These are phyloP conservation scores for Nibea albiflora DNA, from an alignment of 2,113 vertebrate species.

Conservation along the genomic window DNA sequence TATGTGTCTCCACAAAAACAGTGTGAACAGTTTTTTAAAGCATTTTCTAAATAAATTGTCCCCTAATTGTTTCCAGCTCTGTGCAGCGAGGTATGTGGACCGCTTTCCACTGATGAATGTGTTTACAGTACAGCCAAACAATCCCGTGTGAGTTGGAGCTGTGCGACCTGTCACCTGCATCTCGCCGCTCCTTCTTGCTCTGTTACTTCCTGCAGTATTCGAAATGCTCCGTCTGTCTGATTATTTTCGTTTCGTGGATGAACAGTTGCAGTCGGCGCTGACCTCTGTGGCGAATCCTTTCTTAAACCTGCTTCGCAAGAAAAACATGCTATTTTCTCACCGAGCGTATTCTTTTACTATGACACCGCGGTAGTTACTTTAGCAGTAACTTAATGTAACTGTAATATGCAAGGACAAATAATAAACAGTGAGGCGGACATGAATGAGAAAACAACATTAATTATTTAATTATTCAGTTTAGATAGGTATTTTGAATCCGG, in stretches of 20 bases:
- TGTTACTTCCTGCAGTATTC: neutral
- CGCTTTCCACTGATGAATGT: too few species aligned
- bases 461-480: too few species aligned
- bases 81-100: too few species aligned
- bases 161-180: too few species aligned
- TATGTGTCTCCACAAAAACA: neutral
- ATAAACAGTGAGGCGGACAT: neutral
- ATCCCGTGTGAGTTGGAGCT: too few species aligned
- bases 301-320: neutral
- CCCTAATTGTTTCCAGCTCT: neutral
- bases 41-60: neutral
- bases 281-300: neutral
- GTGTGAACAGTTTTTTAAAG: neutral
- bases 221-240: neutral
- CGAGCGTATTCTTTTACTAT: neutral
- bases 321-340: neutral
- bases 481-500: conserved; percentile 9
- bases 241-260: neutral
- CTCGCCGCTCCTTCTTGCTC: too few species aligned
- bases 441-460: neutral
- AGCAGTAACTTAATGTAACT: neutral
- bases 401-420: neutral
- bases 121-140: too few species aligned
- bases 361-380: neutral
- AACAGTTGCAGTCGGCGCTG: neutral